Evolutionary conservation across 2,888 invertebrate genomes (phyloP).

Genomic region (Melanargia galathea): DNA sequence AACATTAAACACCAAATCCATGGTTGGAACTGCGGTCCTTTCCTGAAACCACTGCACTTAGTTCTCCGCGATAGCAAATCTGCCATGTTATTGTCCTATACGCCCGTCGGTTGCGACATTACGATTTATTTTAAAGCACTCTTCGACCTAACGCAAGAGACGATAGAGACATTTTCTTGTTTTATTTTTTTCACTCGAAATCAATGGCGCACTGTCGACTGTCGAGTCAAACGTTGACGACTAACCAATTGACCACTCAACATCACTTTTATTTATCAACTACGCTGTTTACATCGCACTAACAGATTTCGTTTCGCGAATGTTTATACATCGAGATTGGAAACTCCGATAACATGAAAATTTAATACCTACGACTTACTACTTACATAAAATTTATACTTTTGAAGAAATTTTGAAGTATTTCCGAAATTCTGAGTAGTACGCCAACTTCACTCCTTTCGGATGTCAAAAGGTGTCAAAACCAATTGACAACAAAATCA

Average conservation of each 20-base stretch:
- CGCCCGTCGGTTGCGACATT: slow-evolving; percentile 59
- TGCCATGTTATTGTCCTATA: slow-evolving; percentile 55
- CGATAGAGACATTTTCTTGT: slow-evolving; percentile 64
- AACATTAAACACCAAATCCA: slow-evolving; percentile 69
- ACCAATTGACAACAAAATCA: too few relatives aligned
- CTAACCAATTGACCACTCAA: slow-evolving; percentile 51
- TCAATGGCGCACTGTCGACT: slow-evolving; percentile 68
- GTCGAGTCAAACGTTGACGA: slow-evolving; percentile 70
- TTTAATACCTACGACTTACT: slow-evolving; percentile 59
- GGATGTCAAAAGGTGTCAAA: neutral
- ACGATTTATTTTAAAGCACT: slow-evolving; percentile 58
- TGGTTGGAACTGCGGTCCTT: slow-evolving; percentile 57
- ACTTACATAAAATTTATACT: slow-evolving; percentile 63
- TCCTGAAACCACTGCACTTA: slow-evolving; percentile 60
- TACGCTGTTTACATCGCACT: slow-evolving; percentile 45
- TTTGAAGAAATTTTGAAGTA: slow-evolving; percentile 62
- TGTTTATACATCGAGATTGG: slow-evolving; percentile 44
- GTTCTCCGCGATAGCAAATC: slow-evolving; percentile 55
- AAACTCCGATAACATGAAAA: slow-evolving; percentile 53
- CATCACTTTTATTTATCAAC: slow-evolving; percentile 56
- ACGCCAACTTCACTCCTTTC: slow-evolving; percentile 68
- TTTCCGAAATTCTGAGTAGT: slow-evolving; percentile 49
- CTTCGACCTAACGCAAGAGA: slow-evolving; percentile 49
- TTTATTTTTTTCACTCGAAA: slow-evolving; percentile 58
- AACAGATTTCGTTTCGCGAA: slow-evolving; percentile 45